These are phyloP conservation scores for Drosophila mettleri DNA, from an alignment of 2,888 invertebrate genomes.

Conservation along the genomic window DNA sequence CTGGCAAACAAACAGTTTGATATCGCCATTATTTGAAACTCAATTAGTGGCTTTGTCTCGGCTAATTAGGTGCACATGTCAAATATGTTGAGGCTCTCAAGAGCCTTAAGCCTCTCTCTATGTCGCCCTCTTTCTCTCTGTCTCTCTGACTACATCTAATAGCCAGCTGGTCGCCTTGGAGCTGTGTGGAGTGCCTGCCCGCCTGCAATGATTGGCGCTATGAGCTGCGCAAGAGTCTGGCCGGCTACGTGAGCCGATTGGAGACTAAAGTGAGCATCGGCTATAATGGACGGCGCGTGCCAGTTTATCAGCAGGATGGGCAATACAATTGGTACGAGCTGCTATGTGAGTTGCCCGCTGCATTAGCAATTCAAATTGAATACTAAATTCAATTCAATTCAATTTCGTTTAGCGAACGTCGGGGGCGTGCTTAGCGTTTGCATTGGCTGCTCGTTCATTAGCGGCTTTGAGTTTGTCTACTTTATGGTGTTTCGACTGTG, in stretches of 20 bases:
- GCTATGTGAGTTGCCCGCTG: slow-evolving; percentile 65
- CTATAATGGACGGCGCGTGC: slow-evolving; percentile 48
- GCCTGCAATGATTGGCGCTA: slow-evolving; percentile 70
- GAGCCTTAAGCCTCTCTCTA: not conserved
- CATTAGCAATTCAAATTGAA: not conserved
- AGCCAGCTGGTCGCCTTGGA: slow-evolving; percentile 44
- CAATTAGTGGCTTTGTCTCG: not conserved
- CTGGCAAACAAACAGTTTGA: not conserved
- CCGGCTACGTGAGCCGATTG: slow-evolving; percentile 25
- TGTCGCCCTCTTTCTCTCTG: not conserved
- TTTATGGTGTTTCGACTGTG: slow-evolving; percentile 70
- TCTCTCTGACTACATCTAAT: not conserved
- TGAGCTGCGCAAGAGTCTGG: slow-evolving; percentile 53
- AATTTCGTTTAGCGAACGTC: slow-evolving; percentile 68
- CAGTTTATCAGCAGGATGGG: slow-evolving; percentile 64
- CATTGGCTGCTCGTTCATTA: slow-evolving; percentile 82
- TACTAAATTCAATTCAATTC: slow-evolving; percentile 1
- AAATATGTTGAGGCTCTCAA: not conserved
- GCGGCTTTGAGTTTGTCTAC: slow-evolving; percentile 79
- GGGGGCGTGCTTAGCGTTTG: slow-evolving; percentile 82
- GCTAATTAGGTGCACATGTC: slow-evolving; percentile 1
- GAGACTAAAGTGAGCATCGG: slow-evolving; percentile 55
- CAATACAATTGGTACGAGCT: slow-evolving; percentile 78
- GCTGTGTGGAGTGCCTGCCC: slow-evolving; percentile 70
- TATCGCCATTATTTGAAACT: not conserved